Evolutionary conservation across 2,888 invertebrate species (phyloP).

Genomic region (Brachypalpus laphriformis): DNA sequence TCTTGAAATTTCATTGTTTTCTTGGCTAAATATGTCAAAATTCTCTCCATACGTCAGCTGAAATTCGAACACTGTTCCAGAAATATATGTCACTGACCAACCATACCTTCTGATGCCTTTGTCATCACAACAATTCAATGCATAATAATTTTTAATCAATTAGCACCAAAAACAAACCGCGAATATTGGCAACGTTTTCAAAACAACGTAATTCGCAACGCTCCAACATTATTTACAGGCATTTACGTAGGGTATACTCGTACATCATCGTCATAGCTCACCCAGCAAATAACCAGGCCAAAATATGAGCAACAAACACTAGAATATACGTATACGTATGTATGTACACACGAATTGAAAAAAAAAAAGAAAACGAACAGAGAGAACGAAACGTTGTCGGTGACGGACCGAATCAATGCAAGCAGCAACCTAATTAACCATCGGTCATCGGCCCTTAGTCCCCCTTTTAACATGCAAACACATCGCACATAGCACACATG

Average conservation of each 20-base stretch:
- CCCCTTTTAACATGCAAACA: conserved; percentile 49
- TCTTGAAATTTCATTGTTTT: neutral
- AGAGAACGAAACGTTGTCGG: conserved; percentile 25
- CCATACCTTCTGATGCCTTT: neutral
- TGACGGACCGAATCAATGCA: conserved; percentile 73
- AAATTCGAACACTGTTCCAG: neutral
- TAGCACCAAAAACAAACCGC: conserved; percentile 27
- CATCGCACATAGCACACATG: conserved; percentile 38
- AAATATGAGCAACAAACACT: conserved; percentile 47
- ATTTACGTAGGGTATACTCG: neutral
- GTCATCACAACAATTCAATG: conserved; percentile 55
- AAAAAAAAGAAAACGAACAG: conserved; percentile 20
- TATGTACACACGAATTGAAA: conserved; percentile 33
- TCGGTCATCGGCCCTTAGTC: conserved; percentile 73
- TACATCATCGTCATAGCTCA: conserved; percentile 39
- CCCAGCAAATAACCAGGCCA: conserved; percentile 55
- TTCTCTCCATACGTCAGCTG: neutral
- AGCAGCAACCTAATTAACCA: conserved; percentile 73
- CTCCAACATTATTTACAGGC: conserved; percentile 33
- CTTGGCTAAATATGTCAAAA: neutral
- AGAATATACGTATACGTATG: too few species aligned
- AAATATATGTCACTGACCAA: conserved; percentile 15
- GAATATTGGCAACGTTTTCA: conserved; percentile 32
- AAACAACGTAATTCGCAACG: conserved; percentile 27
- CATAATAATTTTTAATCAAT: conserved; percentile 51